phyloP scores from a whole-genome alignment of 2,797 vertebrate genomes.

The Fringilla coelebs region DNA sequence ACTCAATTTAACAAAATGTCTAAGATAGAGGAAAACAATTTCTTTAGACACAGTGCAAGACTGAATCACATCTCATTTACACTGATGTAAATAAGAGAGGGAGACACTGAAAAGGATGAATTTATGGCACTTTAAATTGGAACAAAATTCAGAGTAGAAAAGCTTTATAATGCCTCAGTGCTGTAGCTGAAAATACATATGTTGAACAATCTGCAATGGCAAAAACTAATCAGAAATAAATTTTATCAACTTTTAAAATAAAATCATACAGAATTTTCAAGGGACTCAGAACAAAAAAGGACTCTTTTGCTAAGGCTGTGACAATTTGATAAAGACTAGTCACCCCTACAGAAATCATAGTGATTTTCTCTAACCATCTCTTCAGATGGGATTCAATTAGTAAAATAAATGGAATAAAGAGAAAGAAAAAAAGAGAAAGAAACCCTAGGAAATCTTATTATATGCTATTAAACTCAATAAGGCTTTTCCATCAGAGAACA shows the following conservation, averaged over 20 bases:
- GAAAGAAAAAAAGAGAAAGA: background rate
- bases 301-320: background rate
- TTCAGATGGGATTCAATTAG: constrained; percentile 37
- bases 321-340: constrained; percentile 9
- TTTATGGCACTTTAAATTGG: background rate
- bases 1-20: background rate
- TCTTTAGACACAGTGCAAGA: background rate
- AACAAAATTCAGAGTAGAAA: background rate
- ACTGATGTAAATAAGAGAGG: background rate
- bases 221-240: background rate
- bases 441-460: constrained; percentile 36
- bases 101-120: background rate
- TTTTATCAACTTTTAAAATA: background rate
- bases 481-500: constrained; percentile 37
- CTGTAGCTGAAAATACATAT: background rate
- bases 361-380: background rate
- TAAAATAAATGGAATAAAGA: constrained; percentile 35
- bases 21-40: constrained; percentile 19
- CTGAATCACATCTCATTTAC: constrained; percentile 5
- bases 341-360: background rate
- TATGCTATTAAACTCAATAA: constrained; percentile 38
- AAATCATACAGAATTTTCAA: background rate
- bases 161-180: background rate
- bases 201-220: background rate
- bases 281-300: background rate